Evolutionary conservation across 2,888 invertebrate species (phyloP).

Genomic region (Camponotus fellah): DNA sequence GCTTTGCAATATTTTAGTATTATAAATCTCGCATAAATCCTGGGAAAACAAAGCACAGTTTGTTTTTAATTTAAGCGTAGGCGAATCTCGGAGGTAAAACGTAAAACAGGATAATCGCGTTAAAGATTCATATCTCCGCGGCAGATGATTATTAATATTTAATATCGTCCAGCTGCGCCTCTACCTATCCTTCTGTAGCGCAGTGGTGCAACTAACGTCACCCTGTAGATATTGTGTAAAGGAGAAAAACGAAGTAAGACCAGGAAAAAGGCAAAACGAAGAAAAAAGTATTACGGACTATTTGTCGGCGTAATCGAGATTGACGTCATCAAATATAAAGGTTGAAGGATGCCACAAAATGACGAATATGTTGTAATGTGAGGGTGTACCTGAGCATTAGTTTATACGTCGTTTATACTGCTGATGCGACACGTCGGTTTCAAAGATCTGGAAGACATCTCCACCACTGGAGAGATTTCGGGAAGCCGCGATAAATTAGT

Average conservation of each 20-base stretch:
- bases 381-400: background rate
- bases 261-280: background rate
- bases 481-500: constrained; percentile 30
- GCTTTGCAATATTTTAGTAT: background rate
- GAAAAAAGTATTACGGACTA: background rate
- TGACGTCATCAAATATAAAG: constrained; percentile 15
- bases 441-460: constrained; percentile 3
- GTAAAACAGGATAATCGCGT: constrained; percentile 21
- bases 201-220: constrained; percentile 13
- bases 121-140: constrained; percentile 30
- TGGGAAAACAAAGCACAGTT: constrained; percentile 2
- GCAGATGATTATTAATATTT: constrained; percentile 37
- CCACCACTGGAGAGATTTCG: constrained; percentile 5
- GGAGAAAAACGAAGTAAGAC: background rate
- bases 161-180: constrained; percentile 18
- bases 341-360: background rate
- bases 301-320: constrained; percentile 25
- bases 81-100: constrained; percentile 15
- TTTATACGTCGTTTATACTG: constrained; percentile 15
- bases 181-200: background rate
- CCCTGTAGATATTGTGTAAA: background rate
- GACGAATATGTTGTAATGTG: background rate
- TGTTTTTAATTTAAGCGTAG: constrained; percentile 46
- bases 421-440: background rate
- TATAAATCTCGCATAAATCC: constrained; percentile 5